Conservation (phyloP, 2,797 vertebrate species). For the Leontopithecus rosalia region DNA sequence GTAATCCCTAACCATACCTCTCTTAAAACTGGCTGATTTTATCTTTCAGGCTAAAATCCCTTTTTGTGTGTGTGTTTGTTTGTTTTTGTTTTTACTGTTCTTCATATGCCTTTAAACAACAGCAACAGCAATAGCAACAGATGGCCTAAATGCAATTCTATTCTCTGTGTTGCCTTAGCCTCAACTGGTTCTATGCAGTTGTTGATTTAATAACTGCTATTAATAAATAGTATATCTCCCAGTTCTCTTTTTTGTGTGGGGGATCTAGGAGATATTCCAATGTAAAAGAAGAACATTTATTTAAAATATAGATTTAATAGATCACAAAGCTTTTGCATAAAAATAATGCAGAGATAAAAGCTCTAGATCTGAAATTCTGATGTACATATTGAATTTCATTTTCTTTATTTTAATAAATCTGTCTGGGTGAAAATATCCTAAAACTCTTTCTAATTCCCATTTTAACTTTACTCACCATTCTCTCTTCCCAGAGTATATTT, state of each 20-base stretch:
- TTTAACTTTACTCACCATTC: neutral
- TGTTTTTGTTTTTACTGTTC: neutral
- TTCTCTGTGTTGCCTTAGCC: neutral
- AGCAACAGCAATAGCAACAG: neutral
- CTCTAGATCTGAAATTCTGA: neutral
- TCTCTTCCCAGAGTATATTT: neutral
- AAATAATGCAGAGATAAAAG: constrained; percentile 27
- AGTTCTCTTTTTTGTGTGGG: neutral
- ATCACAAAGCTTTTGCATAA: neutral
- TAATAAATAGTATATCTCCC: neutral
- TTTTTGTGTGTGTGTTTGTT: neutral
- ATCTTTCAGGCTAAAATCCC: neutral
- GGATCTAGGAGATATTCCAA: neutral
- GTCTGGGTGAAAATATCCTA: neutral
- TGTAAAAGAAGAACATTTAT: neutral
- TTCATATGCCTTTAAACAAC: neutral
- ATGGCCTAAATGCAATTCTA: neutral
- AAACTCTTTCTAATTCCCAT: neutral
- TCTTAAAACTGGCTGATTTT: neutral
- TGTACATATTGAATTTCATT: neutral
- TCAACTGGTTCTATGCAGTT: neutral
- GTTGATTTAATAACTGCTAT: neutral
- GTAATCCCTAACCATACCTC: neutral
- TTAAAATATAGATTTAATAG: neutral
- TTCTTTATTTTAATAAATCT: neutral